Evolutionary conservation across 2,888 invertebrate genomes (phyloP).

Genomic region (Pomacea canaliculata): DNA sequence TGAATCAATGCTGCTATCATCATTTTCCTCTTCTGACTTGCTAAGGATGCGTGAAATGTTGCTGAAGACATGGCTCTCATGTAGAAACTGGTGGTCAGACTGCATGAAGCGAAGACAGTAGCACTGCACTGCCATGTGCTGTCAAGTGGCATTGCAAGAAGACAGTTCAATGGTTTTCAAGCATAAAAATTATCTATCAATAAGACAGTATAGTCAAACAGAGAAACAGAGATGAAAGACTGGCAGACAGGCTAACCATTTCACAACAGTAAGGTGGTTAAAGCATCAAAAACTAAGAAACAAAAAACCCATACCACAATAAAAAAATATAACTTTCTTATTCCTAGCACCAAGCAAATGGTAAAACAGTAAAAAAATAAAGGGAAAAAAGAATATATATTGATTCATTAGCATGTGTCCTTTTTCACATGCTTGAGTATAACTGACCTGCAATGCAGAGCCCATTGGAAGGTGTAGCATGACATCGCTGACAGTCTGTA

Average conservation of each 20-base stretch:
- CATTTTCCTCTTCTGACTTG: slow-evolving; percentile 81
- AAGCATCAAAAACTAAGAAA: not conserved
- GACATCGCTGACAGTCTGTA: slow-evolving; percentile 92
- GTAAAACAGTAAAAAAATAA: too few species aligned
- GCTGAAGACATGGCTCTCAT: slow-evolving; percentile 92
- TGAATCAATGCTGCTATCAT: slow-evolving; percentile 49
- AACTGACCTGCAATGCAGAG: slow-evolving; percentile 77
- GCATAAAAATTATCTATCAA: too few species aligned
- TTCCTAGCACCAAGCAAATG: too few species aligned
- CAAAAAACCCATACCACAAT: not conserved
- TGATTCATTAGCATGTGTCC: too few species aligned
- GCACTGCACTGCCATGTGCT: slow-evolving; percentile 74
- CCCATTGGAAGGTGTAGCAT: slow-evolving; percentile 90
- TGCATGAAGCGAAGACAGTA: slow-evolving; percentile 92
- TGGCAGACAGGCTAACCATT: not conserved
- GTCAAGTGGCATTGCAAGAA: not conserved
- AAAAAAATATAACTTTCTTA: too few species aligned
- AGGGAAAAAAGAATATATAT: too few species aligned
- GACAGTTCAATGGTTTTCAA: too few species aligned
- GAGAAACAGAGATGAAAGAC: not conserved
- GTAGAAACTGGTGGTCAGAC: slow-evolving; percentile 91
- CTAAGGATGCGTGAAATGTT: slow-evolving; percentile 96
- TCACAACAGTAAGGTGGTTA: not conserved
- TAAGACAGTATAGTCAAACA: not conserved
- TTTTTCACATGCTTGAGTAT: not conserved